Percentiles rank a stretch among this genome's conserved stretches.
Conservation (phyloP, 2,888 invertebrate genomes). For the Ferrisia virgata region DNA sequence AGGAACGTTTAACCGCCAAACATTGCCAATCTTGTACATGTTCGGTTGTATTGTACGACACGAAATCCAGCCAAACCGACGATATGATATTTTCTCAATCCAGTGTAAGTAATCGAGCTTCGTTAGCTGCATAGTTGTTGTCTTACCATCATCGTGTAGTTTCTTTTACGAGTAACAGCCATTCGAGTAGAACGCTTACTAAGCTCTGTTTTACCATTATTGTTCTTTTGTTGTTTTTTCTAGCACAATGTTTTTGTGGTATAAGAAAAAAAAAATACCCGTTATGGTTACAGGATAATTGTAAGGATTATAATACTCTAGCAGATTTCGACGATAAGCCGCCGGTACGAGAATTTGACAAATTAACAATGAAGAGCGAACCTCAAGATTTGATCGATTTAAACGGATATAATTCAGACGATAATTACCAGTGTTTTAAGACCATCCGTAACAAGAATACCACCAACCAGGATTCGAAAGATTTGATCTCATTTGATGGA, state of each 20-base stretch:
- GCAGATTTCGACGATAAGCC: neutral
- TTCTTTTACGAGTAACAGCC: neutral
- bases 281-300: conserved; percentile 24
- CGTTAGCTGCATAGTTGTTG: neutral
- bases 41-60: conserved; percentile 52
- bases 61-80: conserved; percentile 36
- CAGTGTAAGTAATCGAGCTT: neutral
- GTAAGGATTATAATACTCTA: neutral
- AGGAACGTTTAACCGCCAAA: conserved; percentile 71
- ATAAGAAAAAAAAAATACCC: conserved; percentile 11
- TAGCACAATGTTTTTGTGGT: conserved; percentile 28
- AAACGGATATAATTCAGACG: conserved; percentile 41
- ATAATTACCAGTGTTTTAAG: conserved; percentile 36
- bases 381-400: conserved; percentile 45
- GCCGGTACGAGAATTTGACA: neutral
- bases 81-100: neutral
- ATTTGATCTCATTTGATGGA: conserved; percentile 36
- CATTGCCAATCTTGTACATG: conserved; percentile 82
- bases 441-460: neutral
- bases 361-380: neutral
- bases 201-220: neutral
- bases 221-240: neutral
- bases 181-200: neutral
- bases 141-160: neutral
- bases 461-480: neutral